Evolutionary conservation across 2,797 vertebrate genomes (phyloP).

Genomic region (Remorina albescens): DNA sequence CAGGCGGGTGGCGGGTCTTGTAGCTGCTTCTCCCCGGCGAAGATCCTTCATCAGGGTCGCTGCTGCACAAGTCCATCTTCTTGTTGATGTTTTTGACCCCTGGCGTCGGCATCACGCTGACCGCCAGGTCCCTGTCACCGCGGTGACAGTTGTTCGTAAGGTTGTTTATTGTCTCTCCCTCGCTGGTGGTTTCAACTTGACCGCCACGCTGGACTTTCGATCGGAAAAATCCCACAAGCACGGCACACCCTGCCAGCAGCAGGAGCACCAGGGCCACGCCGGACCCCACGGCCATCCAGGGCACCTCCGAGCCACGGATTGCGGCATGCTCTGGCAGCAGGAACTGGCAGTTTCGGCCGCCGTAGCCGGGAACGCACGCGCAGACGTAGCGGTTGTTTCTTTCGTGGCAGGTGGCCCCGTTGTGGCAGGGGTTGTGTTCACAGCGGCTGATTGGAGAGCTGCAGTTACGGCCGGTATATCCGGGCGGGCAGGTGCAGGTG

Average conservation of each 20-base stretch:
- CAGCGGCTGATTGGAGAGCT: slow-evolving; percentile 93
- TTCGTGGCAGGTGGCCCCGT: slow-evolving; percentile 96
- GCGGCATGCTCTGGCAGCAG: slow-evolving; percentile 91
- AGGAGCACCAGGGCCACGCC: slow-evolving; percentile 92
- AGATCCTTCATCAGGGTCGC: slow-evolving; percentile 79
- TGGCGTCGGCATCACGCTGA: slow-evolving; percentile 87
- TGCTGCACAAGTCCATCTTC: slow-evolving; percentile 92
- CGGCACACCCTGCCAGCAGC: slow-evolving; percentile 91
- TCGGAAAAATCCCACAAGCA: slow-evolving; percentile 89
- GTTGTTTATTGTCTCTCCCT: slow-evolving; percentile 96
- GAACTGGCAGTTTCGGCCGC: slow-evolving; percentile 96
- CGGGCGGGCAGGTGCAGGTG: slow-evolving; percentile 92
- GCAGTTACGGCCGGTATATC: slow-evolving; percentile 95
- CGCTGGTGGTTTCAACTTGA: slow-evolving; percentile 80
- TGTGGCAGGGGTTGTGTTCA: slow-evolving; percentile 95
- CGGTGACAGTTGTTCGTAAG: slow-evolving; percentile 92
- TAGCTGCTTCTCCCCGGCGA: slow-evolving; percentile 87
- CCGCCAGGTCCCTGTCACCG: slow-evolving; percentile 89
- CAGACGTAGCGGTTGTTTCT: slow-evolving; percentile 93
- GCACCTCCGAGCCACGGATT: slow-evolving; percentile 87
- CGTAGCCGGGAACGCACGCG: slow-evolving; percentile 91
- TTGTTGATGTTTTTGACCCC: slow-evolving; percentile 98
- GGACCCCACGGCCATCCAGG: slow-evolving; percentile 93
- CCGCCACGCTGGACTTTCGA: slow-evolving; percentile 87
- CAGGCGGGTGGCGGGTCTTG: slow-evolving; percentile 87